Evolutionary conservation across 1,140 invertebrate species (phyloP).

Genomic region (Lordiphosa collinella): DNA sequence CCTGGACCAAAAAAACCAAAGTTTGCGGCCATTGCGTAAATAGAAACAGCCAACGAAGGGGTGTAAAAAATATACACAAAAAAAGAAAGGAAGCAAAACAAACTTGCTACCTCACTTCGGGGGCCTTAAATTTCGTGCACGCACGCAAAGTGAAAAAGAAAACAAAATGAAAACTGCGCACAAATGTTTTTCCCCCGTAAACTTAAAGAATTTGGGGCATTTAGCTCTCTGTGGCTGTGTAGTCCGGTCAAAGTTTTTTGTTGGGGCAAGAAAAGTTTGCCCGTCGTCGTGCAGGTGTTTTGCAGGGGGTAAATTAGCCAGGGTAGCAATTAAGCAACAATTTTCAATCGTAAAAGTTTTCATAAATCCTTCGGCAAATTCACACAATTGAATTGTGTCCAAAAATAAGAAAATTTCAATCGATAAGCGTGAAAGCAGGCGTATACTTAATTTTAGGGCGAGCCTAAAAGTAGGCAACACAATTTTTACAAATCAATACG

Average conservation of each 20-base stretch:
- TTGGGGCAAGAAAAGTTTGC: conserved; percentile 18
- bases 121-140: conserved; percentile 58
- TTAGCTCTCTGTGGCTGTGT: conserved; percentile 59
- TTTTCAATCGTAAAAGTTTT: conserved; percentile 41
- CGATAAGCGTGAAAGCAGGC: too few relatives aligned
- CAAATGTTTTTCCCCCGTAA: conserved; percentile 68
- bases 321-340: conserved; percentile 63
- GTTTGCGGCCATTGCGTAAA: conserved; percentile 70
- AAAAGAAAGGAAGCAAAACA: conserved; percentile 23
- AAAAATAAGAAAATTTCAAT: too few relatives aligned
- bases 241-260: conserved; percentile 45
- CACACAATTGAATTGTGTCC: conserved; percentile 34
- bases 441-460: background rate
- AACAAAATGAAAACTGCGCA: conserved; percentile 64
- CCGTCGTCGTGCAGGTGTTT: conserved; percentile 20
- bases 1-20: conserved; percentile 33
- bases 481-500: conserved; percentile 14
- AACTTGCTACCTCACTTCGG: conserved; percentile 34
- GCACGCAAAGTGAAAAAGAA: conserved; percentile 49
- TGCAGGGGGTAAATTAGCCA: conserved; percentile 52
- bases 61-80: conserved; percentile 47
- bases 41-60: conserved; percentile 57
- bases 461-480: conserved; percentile 5
- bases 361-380: conserved; percentile 56
- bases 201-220: conserved; percentile 75